Percentiles rank a stretch among this genome's conserved stretches.
These are phyloP conservation scores for Rhynchotus rufescens DNA, from an alignment of 2,797 vertebrate genomes.

Conservation along the genomic window DNA sequence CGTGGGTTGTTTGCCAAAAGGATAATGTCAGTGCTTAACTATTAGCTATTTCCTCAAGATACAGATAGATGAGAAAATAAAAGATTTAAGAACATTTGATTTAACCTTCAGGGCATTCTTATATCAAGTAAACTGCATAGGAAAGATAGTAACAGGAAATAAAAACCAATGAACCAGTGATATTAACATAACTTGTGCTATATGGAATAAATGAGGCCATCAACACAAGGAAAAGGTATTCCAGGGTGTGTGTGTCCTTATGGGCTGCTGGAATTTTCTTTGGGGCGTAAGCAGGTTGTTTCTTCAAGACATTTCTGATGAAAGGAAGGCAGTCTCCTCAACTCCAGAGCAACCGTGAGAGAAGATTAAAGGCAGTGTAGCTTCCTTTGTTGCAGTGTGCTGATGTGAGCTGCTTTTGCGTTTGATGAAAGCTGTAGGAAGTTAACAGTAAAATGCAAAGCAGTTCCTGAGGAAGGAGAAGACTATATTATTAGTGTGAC, in stretches of 20 bases:
- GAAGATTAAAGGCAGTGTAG: background rate
- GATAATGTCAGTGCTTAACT: background rate
- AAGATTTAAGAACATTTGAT: conserved; percentile 25
- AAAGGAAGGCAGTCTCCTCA: background rate
- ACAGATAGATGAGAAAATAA: conserved; percentile 42
- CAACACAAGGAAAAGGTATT: background rate
- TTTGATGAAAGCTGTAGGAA: background rate
- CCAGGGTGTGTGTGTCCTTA: background rate
- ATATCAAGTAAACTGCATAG: background rate
- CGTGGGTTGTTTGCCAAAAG: conserved; percentile 2
- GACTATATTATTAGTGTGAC: background rate
- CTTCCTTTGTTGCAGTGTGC: background rate
- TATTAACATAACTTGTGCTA: background rate
- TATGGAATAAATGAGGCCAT: background rate
- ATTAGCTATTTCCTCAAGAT: conserved; percentile 20
- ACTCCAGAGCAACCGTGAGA: background rate
- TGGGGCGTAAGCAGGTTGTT: background rate
- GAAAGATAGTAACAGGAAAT: background rate
- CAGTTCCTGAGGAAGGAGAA: background rate
- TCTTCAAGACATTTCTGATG: background rate
- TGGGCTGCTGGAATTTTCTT: background rate
- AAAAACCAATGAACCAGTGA: background rate
- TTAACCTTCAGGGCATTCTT: conserved; percentile 18
- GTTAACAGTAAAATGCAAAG: background rate
- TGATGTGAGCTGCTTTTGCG: background rate